A percentile compares a stretch with the other conserved stretches of the same genome.
These are phyloP conservation scores for Pammene fasciana DNA, from an alignment of 2,888 invertebrate species.

Conservation along the genomic window DNA sequence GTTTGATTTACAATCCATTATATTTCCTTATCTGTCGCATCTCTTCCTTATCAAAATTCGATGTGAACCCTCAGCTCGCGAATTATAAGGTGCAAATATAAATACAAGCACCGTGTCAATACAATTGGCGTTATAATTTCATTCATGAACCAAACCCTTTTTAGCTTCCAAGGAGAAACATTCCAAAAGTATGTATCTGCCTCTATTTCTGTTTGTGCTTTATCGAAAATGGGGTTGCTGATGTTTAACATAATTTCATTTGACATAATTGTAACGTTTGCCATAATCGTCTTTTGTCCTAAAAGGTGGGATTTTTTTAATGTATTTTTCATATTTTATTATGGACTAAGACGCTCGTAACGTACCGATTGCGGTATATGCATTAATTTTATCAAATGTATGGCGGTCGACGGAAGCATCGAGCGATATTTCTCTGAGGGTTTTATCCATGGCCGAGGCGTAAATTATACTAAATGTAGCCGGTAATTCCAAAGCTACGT, in stretches of 20 bases:
- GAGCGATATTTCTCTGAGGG: too few relatives aligned
- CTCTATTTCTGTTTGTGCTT: conserved; percentile 39
- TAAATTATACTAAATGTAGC: too few relatives aligned
- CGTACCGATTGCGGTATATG: too few relatives aligned
- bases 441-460: too few relatives aligned
- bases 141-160: conserved; percentile 34
- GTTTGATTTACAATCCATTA: conserved; percentile 43
- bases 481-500: too few relatives aligned
- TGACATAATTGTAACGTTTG: background rate
- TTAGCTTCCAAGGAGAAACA: conserved; percentile 68
- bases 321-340: too few relatives aligned
- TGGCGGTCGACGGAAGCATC: too few relatives aligned
- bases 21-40: conserved; percentile 36
- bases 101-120: conserved; percentile 53
- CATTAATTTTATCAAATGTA: too few relatives aligned
- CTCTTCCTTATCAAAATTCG: conserved; percentile 19
- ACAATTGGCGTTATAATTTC: conserved; percentile 36
- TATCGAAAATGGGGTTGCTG: conserved; percentile 10
- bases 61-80: background rate
- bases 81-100: conserved; percentile 46
- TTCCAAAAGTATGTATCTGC: conserved; percentile 63
- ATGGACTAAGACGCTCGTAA: too few relatives aligned
- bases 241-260: conserved; percentile 3
- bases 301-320: background rate
- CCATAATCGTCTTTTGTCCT: background rate